Percentiles rank a stretch among this genome's conserved stretches.
These are phyloP conservation scores for Morpho deidamia DNA, from an alignment of 2,888 invertebrate species.

Conservation along the genomic window DNA sequence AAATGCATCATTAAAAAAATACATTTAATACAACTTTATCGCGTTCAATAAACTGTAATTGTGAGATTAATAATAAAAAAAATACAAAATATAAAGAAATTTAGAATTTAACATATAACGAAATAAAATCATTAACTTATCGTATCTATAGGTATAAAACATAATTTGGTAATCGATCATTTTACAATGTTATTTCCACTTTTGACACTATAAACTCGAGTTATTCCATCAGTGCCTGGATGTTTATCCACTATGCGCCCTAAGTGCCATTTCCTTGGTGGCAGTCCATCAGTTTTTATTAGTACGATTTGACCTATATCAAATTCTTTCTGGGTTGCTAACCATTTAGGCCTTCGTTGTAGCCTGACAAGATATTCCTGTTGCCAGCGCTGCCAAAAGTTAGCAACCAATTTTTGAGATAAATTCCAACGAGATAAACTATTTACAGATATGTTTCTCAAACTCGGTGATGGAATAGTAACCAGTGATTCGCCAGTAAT, in stretches of 20 bases:
- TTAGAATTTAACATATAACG: background rate
- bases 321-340: background rate
- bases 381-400: background rate
- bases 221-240: background rate
- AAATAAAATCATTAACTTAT: background rate
- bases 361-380: background rate
- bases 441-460: background rate
- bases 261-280: background rate
- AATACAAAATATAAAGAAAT: background rate
- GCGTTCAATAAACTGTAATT: no score
- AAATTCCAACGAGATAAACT: background rate
- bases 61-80: background rate
- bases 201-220: background rate
- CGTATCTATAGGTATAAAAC: background rate
- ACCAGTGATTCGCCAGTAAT: background rate
- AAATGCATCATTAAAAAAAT: background rate
- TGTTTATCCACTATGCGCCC: background rate
- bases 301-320: background rate
- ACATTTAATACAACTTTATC: background rate
- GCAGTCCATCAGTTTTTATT: background rate
- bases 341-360: background rate
- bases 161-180: background rate
- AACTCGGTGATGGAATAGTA: background rate
- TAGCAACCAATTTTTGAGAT: background rate
- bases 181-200: background rate